Evolutionary conservation across 2,113 vertebrate genomes (phyloP), one percentile per base, ranked within the genome.

Genomic region (Ceratotherium simum): DNA sequence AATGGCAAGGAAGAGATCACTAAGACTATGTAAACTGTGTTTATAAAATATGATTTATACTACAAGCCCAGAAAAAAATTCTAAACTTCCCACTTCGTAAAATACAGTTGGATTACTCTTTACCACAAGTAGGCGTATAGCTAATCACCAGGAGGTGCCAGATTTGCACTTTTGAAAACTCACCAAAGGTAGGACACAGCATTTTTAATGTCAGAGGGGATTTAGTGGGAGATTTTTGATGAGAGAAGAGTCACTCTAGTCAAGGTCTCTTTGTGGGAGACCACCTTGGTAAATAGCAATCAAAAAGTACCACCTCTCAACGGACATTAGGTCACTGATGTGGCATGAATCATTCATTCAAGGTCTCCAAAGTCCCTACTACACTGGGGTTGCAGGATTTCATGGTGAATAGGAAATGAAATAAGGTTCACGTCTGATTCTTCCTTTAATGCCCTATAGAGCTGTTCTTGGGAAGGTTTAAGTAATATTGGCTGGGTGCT

Each of bases 41-140:
- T 97, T 96, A 95, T 87, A 85, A 97, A 96, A 97, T 97, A 75
- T 92, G 20, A 92, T 58, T 95, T 96, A 94, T 93, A 64, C 29
- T 29, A 48, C 27, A 42, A 51, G 9, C 7, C 46, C 83, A 95
- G 95, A 93, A 60, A 82, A 79, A 65, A 91, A 90, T 87, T 72
- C 54, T 75, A 56, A 96, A n/a, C 20, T 56, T 25, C 9, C 51
- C 86, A 48, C 42, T 96, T 96, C 33, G 56, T 87, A 86, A 98
- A 98, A 98, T 91, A 95, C 2, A 87, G 58, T 84, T 67, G 42
- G 17, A 62, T 96, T 92, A 69, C 65, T 64, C 95, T 85, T 97
- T 85, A 36, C 33, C 36, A 31, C 76, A 94, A 95, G 85, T 79
- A 81, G 11, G 27, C 29, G 12, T 23, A 81, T 39, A 69, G 18